Evolutionary conservation across 2,113 vertebrate genomes (phyloP).

Genomic region (Megaceryle torquata): DNA sequence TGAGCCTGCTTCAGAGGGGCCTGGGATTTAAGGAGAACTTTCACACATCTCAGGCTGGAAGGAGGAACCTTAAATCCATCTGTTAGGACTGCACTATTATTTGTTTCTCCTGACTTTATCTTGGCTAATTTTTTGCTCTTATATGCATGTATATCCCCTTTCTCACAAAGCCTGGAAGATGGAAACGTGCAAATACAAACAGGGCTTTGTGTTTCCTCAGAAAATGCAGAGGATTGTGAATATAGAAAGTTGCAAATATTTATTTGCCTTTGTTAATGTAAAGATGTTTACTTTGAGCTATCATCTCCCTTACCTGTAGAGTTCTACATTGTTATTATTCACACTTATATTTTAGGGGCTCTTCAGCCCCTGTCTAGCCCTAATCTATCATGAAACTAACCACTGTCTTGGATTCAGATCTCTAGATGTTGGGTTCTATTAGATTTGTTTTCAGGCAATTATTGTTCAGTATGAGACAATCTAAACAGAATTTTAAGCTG

Average conservation of each 20-base stretch:
- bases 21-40: neutral
- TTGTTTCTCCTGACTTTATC: neutral
- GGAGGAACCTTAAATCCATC: neutral
- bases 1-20: neutral
- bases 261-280: neutral
- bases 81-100: neutral
- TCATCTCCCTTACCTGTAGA: neutral
- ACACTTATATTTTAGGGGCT: neutral
- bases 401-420: neutral
- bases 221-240: neutral
- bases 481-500: neutral
- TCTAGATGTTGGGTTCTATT: neutral
- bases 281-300: neutral
- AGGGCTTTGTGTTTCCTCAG: neutral
- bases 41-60: neutral
- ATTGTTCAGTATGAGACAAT: neutral
- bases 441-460: neutral
- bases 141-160: neutral
- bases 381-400: neutral
- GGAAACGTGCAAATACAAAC: neutral
- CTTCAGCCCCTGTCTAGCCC: neutral
- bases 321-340: neutral
- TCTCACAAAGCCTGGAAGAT: neutral
- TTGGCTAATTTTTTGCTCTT: neutral
- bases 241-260: neutral